A percentile compares a stretch with the other conserved stretches of the same genome.
Evolutionary conservation across 92 coral and sea anemone genomes (phyloP).

Genomic region (Isaurus tuberculatus): DNA sequence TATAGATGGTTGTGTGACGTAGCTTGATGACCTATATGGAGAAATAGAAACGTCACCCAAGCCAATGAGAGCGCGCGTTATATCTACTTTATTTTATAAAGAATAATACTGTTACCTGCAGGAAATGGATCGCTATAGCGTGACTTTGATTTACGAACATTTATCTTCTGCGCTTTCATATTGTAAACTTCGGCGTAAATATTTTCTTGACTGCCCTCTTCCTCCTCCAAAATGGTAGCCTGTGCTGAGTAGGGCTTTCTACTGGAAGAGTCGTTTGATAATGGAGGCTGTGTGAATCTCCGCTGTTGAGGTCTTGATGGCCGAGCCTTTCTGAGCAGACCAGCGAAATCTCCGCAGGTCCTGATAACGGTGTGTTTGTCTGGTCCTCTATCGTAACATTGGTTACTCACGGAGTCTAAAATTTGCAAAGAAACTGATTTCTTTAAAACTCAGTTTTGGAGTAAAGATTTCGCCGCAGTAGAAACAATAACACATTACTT

Average conservation of each 20-base stretch:
- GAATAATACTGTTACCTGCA: slow-evolving; percentile 12
- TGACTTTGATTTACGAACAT: slow-evolving; percentile 2
- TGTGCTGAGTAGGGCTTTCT: background rate
- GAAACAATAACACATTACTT: too few species aligned
- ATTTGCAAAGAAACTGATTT: background rate
- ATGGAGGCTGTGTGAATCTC: slow-evolving; percentile 30
- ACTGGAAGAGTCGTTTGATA: background rate
- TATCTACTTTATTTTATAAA: too few species aligned
- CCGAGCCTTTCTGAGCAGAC: background rate
- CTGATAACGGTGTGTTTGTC: slow-evolving; percentile 5
- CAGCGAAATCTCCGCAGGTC: background rate
- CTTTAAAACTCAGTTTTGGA: too few species aligned
- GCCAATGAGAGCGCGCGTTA: too few species aligned
- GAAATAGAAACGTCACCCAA: too few species aligned
- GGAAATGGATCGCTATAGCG: slow-evolving; percentile 38
- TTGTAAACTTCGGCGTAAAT: slow-evolving; percentile 22
- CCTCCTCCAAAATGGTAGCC: slow-evolving; percentile 25
- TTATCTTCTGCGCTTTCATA: background rate
- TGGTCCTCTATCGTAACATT: slow-evolving; percentile 36
- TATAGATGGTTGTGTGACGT: too few species aligned
- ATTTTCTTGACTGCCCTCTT: slow-evolving; percentile 8
- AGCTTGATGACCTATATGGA: too few species aligned
- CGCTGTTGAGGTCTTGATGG: slow-evolving; percentile 1
- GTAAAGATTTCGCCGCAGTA: too few species aligned
- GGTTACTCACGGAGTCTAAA: slow-evolving; percentile 25